These are phyloP conservation scores for Azemiops feae DNA, from an alignment of 2,113 vertebrate genomes.

Conservation along the genomic window DNA sequence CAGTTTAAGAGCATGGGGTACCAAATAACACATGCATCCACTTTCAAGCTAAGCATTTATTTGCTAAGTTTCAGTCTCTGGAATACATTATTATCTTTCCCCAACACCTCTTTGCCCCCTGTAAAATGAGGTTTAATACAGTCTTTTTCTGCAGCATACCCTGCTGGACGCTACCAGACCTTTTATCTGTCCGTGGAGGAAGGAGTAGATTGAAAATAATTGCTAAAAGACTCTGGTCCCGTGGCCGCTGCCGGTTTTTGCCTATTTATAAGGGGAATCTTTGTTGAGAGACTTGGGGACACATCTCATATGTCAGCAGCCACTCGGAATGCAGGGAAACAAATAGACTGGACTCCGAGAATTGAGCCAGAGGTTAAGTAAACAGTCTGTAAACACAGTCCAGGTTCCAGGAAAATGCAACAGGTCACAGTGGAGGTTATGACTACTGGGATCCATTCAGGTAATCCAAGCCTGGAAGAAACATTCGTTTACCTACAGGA, in stretches of 20 bases:
- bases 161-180: rapidly evolving
- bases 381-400: not conserved
- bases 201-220: not conserved
- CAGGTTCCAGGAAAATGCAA: not conserved
- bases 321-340: not conserved
- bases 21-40: not conserved
- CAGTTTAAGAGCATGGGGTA: not conserved
- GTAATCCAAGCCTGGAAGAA: rapidly evolving
- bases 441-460: not conserved
- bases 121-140: not conserved
- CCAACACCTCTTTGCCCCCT: not conserved
- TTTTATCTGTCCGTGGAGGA: not conserved
- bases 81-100: conserved; percentile 15
- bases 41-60: not conserved
- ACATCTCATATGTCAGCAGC: conserved; percentile 41
- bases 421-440: rapidly evolving
- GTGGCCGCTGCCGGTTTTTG: not conserved
- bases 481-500: not conserved
- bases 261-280: conserved; percentile 9
- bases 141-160: not conserved
- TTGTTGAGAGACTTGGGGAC: conserved; percentile 22
- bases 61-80: not conserved
- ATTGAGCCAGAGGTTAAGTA: not conserved
- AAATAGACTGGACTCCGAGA: not conserved
- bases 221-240: rapidly evolving